Percentiles rank a stretch among this genome's conserved stretches.
Conservation (phyloP, 2,888 invertebrate genomes). For the Eupithecia tripunctaria region DNA sequence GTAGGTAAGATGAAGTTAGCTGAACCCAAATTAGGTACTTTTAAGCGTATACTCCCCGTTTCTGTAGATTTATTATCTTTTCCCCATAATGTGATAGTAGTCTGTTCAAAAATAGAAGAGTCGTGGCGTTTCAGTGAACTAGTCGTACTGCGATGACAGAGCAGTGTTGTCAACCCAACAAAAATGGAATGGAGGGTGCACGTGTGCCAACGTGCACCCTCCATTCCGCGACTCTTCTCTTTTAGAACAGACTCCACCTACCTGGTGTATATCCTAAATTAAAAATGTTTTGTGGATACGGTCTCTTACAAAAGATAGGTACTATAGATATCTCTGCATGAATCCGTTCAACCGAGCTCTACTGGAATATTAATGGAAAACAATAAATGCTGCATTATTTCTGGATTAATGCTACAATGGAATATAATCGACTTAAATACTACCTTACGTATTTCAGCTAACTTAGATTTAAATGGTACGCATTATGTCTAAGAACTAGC, state of each 20-base stretch:
- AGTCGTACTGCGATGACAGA: too few relatives aligned
- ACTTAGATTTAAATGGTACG: neutral
- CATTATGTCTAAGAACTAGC: neutral
- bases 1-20: neutral
- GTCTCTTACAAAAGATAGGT: too few relatives aligned
- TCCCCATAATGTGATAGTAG: neutral
- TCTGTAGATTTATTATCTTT: conserved; percentile 1
- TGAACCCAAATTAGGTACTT: neutral
- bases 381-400: neutral
- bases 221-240: too few relatives aligned
- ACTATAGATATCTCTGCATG: too few relatives aligned
- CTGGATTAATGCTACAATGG: neutral
- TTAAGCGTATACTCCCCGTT: neutral
- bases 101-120: too few relatives aligned
- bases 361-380: neutral
- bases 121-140: too few relatives aligned
- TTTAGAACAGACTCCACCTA: too few relatives aligned
- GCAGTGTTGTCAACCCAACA: too few relatives aligned
- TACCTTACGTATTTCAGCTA: neutral
- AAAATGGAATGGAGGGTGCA: too few relatives aligned
- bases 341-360: neutral
- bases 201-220: too few relatives aligned
- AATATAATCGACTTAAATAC: neutral
- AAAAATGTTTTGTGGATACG: neutral
- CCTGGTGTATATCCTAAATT: neutral